A percentile compares a stretch with the other conserved stretches of the same genome.
Evolutionary conservation across 2,797 vertebrate genomes (phyloP).

Genomic region (Acridotheres tristis): DNA sequence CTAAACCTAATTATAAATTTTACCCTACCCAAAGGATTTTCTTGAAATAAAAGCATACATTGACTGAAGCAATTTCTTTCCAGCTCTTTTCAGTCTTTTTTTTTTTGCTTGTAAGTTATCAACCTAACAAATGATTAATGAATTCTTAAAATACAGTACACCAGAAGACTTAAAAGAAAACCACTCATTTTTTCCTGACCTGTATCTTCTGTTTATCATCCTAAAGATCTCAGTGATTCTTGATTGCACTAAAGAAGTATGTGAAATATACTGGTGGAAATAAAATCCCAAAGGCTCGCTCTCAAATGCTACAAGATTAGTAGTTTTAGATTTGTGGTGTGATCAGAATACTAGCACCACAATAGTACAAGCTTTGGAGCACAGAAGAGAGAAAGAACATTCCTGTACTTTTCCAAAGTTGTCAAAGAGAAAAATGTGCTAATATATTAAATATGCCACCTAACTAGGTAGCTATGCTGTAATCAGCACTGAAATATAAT

Average conservation of each 20-base stretch:
- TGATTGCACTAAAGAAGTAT: neutral
- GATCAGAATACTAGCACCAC: neutral
- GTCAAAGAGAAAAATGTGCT: neutral
- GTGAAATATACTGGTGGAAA: neutral
- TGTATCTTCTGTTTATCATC: neutral
- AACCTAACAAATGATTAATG: conserved; percentile 1
- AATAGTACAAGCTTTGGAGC: neutral
- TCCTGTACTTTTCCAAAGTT: neutral
- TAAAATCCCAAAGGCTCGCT: neutral
- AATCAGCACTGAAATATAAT: neutral
- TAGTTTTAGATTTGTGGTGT: neutral
- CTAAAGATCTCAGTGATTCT: neutral
- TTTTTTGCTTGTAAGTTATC: neutral
- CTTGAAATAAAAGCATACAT: neutral
- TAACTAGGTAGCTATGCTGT: neutral
- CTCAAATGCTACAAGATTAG: neutral
- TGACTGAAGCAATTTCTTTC: neutral
- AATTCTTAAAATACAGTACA: neutral
- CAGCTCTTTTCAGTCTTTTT: neutral
- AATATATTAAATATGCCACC: neutral
- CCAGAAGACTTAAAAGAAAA: neutral
- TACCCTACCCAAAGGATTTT: neutral
- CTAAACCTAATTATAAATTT: neutral
- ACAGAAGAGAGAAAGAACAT: neutral
- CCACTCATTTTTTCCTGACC: accelerated